Percentiles rank a stretch among this genome's conserved stretches.
These are phyloP conservation scores for Sinonovacula constricta DNA, from an alignment of 1,140 invertebrate genomes.

Conservation along the genomic window DNA sequence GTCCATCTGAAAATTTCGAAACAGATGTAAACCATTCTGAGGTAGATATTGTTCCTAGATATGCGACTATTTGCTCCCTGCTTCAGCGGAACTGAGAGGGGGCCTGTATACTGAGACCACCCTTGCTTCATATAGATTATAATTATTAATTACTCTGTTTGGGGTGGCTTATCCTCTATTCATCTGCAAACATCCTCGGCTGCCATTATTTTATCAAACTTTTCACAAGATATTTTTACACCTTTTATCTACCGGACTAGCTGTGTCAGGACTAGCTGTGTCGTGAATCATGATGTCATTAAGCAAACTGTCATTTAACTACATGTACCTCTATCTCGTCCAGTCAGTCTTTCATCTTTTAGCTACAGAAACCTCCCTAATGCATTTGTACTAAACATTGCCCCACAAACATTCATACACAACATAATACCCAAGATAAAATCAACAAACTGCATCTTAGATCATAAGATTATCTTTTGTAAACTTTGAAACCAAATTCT, in stretches of 20 bases:
- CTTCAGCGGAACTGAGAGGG: conserved; percentile 31
- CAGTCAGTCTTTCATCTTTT: too few species aligned
- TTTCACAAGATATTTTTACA: conserved; percentile 53
- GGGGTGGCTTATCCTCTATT: conserved; percentile 28
- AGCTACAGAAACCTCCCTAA: too few species aligned
- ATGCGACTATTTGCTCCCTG: conserved; percentile 38
- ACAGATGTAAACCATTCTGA: conserved; percentile 47
- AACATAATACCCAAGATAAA: too few species aligned
- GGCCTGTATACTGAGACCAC: conserved; percentile 37
- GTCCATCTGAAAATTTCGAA: conserved; percentile 45
- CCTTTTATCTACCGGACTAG: conserved; percentile 37
- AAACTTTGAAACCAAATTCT: too few species aligned
- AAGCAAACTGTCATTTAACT: too few species aligned
- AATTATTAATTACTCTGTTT: conserved; percentile 52
- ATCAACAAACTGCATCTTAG: too few species aligned
- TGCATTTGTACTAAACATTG: too few species aligned
- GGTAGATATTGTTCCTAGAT: conserved; percentile 53
- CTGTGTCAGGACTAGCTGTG: too few species aligned
- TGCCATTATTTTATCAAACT: conserved; percentile 51
- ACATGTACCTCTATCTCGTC: too few species aligned
- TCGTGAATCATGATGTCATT: conserved; percentile 39
- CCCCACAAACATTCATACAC: too few species aligned
- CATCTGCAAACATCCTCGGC: conserved; percentile 46
- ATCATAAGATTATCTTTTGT: too few species aligned
- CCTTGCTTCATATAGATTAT: conserved; percentile 50